Evolutionary conservation across 2,113 vertebrate species (phyloP), one percentile per base, ranked within the genome.

Genomic region (Arizona elegans): DNA sequence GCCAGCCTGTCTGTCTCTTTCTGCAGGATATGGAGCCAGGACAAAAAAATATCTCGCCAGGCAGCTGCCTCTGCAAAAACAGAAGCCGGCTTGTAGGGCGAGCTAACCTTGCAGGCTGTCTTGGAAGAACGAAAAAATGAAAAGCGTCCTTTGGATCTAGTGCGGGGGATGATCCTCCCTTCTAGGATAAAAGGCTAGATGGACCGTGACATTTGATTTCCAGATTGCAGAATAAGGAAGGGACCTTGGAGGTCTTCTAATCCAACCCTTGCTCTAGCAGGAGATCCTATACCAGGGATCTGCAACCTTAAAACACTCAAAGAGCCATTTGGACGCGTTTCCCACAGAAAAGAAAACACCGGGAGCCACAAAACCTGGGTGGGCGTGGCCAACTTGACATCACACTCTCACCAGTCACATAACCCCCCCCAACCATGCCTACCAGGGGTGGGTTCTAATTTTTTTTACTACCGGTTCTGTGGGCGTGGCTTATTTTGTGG

Each of bases 1-100:
- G 91, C 91, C 91, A 92, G 91, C 38, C 91, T 88, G 91, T 88
- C 91, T 92, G 91, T 92, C 91, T 92, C 86, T 87, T 17, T 29
- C 56, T 38, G 52, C 1, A 29, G 55, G 55, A 50, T 75, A 26
- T 11, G 8, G 65, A 54, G 50, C 29, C 26, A 4, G 15, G 8
- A 38, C 54, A 29, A 50, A 58, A 62, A 87, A 50, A 50, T 1
- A 29, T 33, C 43, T 87, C 86, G 19, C 52, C 29, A 8, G 47
- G 19, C 24, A 59, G 91, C 81, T 62, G 81, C n/a, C 90, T 58
- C 29, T 50, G 81, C 91, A 87, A 43, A 65, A 65, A 2, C 26
- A 4, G 59, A 21, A 33, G 54, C 2, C 1, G 33, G n/a, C 11
- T 7, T 43, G 21, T n/a, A 19, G 54, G 53, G 26, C 10, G 26